These are phyloP conservation scores for Columba livia DNA, from an alignment of 2,113 vertebrate genomes.

Conservation along the genomic window DNA sequence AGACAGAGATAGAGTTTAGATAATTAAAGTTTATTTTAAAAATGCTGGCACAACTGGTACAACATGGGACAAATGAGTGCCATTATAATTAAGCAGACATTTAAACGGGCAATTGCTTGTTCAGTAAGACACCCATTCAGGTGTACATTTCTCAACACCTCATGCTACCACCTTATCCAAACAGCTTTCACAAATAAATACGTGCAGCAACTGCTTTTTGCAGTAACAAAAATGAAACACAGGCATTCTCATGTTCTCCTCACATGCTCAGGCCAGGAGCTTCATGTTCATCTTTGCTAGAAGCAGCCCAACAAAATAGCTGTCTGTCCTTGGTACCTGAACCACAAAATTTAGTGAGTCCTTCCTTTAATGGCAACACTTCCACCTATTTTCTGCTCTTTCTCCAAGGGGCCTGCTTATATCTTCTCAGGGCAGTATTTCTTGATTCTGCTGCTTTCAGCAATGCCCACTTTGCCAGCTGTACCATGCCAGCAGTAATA, in stretches of 20 bases:
- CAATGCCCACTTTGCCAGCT: background rate
- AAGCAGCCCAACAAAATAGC: background rate
- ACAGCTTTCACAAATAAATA: background rate
- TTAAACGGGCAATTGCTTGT: slow-evolving; percentile 7
- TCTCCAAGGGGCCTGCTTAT: background rate
- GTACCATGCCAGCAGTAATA: background rate
- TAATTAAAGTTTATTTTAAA: slow-evolving; percentile 62
- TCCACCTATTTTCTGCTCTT: background rate
- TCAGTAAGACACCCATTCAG: background rate
- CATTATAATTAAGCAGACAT: slow-evolving; percentile 52
- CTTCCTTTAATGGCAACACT: background rate
- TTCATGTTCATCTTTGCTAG: background rate
- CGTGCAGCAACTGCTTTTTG: background rate
- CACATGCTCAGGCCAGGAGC: background rate
- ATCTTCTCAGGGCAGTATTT: background rate
- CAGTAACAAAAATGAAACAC: background rate
- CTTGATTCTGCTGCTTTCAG: background rate
- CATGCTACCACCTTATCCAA: background rate
- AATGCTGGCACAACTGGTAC: slow-evolving; percentile 40
- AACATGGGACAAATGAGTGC: slow-evolving; percentile 59
- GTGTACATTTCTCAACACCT: background rate
- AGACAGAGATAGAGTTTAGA: slow-evolving; percentile 60
- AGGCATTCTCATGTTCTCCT: background rate
- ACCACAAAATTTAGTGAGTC: background rate
- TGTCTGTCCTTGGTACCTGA: background rate